Evolutionary conservation across 2,888 invertebrate species (phyloP).

Genomic region (Branchinecta sandiegonensis): DNA sequence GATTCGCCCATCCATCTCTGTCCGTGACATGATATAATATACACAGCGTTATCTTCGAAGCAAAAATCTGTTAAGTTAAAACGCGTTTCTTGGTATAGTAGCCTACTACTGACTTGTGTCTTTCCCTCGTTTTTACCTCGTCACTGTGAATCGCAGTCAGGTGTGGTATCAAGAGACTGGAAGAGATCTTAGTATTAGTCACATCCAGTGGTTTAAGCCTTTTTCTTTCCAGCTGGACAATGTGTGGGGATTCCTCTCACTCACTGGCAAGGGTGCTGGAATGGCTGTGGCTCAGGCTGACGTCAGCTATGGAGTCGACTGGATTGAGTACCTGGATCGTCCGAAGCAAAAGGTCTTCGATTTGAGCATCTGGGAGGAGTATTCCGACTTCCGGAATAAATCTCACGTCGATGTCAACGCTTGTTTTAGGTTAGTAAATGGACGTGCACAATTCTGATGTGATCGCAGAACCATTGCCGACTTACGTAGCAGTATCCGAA

Average conservation of each 20-base stretch:
- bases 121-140: too few species aligned
- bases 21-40: too few species aligned
- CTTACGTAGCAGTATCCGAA: background rate
- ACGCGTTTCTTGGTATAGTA: too few species aligned
- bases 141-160: too few species aligned
- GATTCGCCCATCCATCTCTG: too few species aligned
- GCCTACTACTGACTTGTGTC: too few species aligned
- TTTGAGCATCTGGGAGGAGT: conserved; percentile 35
- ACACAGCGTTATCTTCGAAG: too few species aligned
- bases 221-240: conserved; percentile 32
- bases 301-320: conserved; percentile 36
- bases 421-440: conserved; percentile 32
- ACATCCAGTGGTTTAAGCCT: too few species aligned
- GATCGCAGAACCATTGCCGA: too few species aligned
- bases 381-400: conserved; percentile 33
- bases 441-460: background rate
- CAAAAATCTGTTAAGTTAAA: too few species aligned
- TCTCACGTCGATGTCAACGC: conserved; percentile 33
- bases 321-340: conserved; percentile 32
- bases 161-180: too few species aligned
- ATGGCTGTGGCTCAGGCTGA: conserved; percentile 41
- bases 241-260: conserved; percentile 41
- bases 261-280: conserved; percentile 40
- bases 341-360: conserved; percentile 37
- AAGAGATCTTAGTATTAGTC: too few species aligned